phyloP scores from a whole-genome alignment of 2,888 invertebrate species.

The Dione juno region DNA sequence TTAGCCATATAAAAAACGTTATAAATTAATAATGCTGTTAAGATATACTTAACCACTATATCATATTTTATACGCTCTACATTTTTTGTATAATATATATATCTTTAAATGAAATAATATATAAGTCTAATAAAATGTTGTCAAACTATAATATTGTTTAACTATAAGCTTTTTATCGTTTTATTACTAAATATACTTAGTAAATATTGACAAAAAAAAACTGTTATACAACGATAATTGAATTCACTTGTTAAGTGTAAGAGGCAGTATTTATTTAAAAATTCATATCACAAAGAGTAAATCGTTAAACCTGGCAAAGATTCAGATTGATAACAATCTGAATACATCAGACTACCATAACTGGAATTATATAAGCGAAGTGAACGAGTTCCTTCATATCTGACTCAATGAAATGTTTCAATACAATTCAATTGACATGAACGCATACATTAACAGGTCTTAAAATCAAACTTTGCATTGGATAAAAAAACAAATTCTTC shows the following conservation, averaged over 20 bases:
- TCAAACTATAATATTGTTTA: neutral
- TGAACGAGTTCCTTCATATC: slow-evolving; percentile 29
- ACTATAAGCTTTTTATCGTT: neutral
- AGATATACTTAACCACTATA: neutral
- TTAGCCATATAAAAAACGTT: neutral
- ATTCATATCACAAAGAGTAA: neutral
- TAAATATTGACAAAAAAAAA: slow-evolving; percentile 6
- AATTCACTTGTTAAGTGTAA: slow-evolving; percentile 10
- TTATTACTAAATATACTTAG: neutral
- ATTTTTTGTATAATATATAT: too few species aligned
- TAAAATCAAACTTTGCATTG: neutral
- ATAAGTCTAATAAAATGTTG: neutral
- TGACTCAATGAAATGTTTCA: slow-evolving; percentile 26
- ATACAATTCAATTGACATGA: slow-evolving; percentile 23
- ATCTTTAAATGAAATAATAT: too few species aligned
- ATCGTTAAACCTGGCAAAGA: slow-evolving; percentile 5
- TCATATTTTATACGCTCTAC: too few species aligned
- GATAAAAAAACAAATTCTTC: neutral
- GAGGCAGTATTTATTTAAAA: slow-evolving; percentile 1
- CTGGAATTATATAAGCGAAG: slow-evolving; percentile 26
- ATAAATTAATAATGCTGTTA: neutral
- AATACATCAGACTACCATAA: slow-evolving; percentile 34
- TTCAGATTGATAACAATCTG: slow-evolving; percentile 22
- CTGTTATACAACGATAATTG: slow-evolving; percentile 18
- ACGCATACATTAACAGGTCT: slow-evolving; percentile 1